phyloP scores from a whole-genome alignment of 1,140 invertebrate species.

The Apis cerana region DNA sequence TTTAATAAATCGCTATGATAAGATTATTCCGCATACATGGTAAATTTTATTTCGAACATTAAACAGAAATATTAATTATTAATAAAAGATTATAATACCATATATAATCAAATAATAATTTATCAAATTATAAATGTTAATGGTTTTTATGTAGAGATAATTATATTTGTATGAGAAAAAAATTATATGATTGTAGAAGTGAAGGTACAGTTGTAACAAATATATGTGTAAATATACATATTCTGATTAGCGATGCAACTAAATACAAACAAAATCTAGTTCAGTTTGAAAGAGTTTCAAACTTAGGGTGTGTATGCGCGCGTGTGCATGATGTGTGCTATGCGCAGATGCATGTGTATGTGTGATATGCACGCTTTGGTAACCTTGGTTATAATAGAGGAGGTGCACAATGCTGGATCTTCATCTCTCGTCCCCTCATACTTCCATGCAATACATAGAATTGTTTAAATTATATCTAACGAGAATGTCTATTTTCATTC shows the following conservation, averaged over 20 bases:
- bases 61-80: neutral
- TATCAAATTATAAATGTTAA: neutral
- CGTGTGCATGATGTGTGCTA: neutral
- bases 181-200: neutral
- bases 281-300: slow-evolving; percentile 1
- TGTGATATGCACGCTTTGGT: slow-evolving; percentile 44
- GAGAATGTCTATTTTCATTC: too few species aligned
- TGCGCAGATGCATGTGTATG: neutral
- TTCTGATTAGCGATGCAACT: neutral
- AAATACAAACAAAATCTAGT: slow-evolving; percentile 52
- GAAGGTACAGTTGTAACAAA: neutral
- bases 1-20: neutral
- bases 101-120: too few species aligned
- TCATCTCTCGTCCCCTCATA: slow-evolving; percentile 46
- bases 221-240: too few species aligned
- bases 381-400: slow-evolving; percentile 72
- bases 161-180: neutral
- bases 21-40: neutral
- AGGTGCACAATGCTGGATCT: slow-evolving; percentile 66
- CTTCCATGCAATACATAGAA: slow-evolving; percentile 45
- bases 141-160: neutral
- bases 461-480: neutral
- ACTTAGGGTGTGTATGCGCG: neutral
- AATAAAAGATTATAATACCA: neutral
- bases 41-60: neutral